Evolutionary conservation across 2,113 vertebrate genomes (phyloP).

Genomic region (Cyphotilapia sp.): DNA sequence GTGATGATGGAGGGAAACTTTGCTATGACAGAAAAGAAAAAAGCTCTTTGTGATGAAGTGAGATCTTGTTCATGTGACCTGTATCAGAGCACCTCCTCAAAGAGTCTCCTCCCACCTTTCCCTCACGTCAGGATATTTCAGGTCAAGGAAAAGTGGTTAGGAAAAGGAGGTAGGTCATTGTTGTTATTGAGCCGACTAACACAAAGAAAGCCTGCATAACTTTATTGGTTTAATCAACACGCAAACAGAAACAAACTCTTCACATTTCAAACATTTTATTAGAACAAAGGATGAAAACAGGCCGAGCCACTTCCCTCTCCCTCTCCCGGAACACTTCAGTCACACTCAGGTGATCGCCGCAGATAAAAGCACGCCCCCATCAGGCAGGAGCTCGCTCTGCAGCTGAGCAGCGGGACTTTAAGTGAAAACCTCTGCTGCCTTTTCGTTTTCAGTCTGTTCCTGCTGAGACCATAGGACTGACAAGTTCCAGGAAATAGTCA

Average conservation of each 20-base stretch:
- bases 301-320: not conserved
- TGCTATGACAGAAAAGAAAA: not conserved
- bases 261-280: not conserved
- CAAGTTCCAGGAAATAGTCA: not conserved
- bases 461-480: not conserved
- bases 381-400: not conserved
- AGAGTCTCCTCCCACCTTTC: not conserved
- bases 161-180: accelerated
- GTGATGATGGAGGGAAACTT: not conserved
- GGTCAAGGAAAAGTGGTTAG: not conserved
- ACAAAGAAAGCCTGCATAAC: not conserved
- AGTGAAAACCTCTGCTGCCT: not conserved
- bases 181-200: not conserved
- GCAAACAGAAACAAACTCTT: not conserved
- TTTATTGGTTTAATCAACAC: not conserved
- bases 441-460: not conserved
- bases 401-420: accelerated
- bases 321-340: accelerated
- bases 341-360: not conserved
- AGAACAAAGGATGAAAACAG: not conserved
- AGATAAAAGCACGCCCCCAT: not conserved
- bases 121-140: not conserved
- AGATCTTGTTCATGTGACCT: not conserved
- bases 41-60: not conserved
- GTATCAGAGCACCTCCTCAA: not conserved